Conservation (phyloP, 2,888 invertebrate genomes). For the Cyclophora albipunctata region DNA sequence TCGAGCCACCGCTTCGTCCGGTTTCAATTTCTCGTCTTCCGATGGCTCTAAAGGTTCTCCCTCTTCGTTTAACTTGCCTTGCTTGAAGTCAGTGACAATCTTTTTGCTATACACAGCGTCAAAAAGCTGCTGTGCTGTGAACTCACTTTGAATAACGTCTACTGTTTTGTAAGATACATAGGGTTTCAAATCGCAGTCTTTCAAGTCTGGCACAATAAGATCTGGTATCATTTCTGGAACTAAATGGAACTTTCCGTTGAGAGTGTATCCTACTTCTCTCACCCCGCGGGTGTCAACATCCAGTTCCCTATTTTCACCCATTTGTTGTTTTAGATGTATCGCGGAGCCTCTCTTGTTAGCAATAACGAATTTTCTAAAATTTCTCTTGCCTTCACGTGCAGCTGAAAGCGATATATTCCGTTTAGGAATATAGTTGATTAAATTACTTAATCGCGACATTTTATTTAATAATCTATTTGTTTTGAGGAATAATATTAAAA, state of each 20-base stretch:
- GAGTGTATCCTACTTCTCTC: constrained; percentile 75
- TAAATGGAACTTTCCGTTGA: constrained; percentile 72
- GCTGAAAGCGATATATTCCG: constrained; percentile 53
- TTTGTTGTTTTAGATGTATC: constrained; percentile 77
- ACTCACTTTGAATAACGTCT: constrained; percentile 85
- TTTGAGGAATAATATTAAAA: constrained; percentile 3
- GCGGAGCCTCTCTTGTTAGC: constrained; percentile 85
- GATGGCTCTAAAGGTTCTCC: constrained; percentile 84
- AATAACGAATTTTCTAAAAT: constrained; percentile 86
- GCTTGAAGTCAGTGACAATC: constrained; percentile 83
- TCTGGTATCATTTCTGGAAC: constrained; percentile 95
- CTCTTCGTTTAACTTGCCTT: constrained; percentile 79
- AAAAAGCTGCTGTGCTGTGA: constrained; percentile 89
- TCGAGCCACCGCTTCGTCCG: constrained; percentile 81
- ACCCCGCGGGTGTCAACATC: constrained; percentile 83
- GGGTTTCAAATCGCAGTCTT: constrained; percentile 88
- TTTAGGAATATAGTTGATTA: constrained; percentile 49
- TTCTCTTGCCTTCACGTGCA: constrained; percentile 80
- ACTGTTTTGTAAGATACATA: constrained; percentile 93
- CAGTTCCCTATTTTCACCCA: constrained; percentile 76
- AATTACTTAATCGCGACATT: constrained; percentile 52
- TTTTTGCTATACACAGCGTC: constrained; percentile 86
- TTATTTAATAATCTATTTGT: constrained; percentile 12
- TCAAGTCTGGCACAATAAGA: constrained; percentile 92
- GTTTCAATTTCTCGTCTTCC: constrained; percentile 79